Evolutionary conservation across 2,113 vertebrate species (phyloP).

Genomic region (Micromys minutus): DNA sequence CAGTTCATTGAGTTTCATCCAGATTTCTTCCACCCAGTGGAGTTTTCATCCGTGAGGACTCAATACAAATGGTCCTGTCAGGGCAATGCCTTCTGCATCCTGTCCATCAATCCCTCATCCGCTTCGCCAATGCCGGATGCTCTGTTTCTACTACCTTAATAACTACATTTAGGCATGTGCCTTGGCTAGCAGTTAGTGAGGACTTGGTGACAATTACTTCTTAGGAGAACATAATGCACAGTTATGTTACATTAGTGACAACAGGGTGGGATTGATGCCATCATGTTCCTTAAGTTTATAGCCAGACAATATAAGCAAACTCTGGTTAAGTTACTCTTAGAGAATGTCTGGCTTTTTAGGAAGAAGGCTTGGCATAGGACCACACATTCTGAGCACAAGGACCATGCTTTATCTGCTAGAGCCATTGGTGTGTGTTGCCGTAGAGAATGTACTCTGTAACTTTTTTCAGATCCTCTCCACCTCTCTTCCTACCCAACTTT

Average conservation of each 20-base stretch:
- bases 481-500: background rate
- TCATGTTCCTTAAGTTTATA: background rate
- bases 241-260: background rate
- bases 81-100: background rate
- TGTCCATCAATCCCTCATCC: background rate
- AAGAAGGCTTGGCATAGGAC: background rate
- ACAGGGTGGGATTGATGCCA: background rate
- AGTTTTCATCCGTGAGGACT: background rate
- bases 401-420: background rate
- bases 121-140: background rate
- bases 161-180: background rate
- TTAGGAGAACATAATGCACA: background rate
- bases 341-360: background rate
- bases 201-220: background rate
- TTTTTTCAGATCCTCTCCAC: background rate
- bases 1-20: background rate
- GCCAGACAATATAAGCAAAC: background rate
- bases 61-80: background rate
- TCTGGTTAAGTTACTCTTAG: background rate
- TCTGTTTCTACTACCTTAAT: background rate
- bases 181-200: constrained; percentile 5
- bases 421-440: background rate
- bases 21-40: background rate
- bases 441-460: background rate
- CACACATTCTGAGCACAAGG: background rate